Evolutionary conservation across 2,888 invertebrate species (phyloP).

Genomic region (Pseudeuparius sepicola): DNA sequence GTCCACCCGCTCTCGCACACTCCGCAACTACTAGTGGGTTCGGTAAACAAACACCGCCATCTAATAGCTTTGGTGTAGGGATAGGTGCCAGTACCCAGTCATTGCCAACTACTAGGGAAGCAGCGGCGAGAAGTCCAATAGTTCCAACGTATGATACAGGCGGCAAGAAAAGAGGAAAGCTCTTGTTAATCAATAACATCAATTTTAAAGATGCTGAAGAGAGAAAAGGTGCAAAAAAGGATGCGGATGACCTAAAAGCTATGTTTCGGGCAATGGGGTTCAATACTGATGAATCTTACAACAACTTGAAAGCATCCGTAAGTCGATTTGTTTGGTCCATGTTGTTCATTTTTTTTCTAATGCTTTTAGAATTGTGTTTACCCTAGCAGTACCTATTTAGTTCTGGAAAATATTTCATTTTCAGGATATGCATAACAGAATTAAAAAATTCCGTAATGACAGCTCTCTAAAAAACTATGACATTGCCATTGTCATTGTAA

Average conservation of each 20-base stretch:
- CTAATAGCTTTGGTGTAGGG: no score
- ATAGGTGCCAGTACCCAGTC: slow-evolving; percentile 11
- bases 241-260: slow-evolving; percentile 46
- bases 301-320: slow-evolving; percentile 41
- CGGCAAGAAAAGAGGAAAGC: slow-evolving; percentile 29
- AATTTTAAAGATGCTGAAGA: slow-evolving; percentile 28
- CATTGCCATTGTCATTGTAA: slow-evolving; percentile 53
- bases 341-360: no score
- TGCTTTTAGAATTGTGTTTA: background rate
- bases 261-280: slow-evolving; percentile 54
- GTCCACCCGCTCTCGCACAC: no score
- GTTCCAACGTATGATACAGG: slow-evolving; percentile 30
- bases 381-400: background rate
- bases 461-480: slow-evolving; percentile 42
- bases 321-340: no score
- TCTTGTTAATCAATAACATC: slow-evolving; percentile 35
- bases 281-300: slow-evolving; percentile 37
- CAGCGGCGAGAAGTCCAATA: slow-evolving; percentile 9
- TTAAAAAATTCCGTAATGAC: slow-evolving; percentile 38
- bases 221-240: slow-evolving; percentile 50
- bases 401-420: slow-evolving; percentile 14
- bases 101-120: slow-evolving; percentile 7
- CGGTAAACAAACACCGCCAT: no score
- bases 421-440: slow-evolving; percentile 30
- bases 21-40: no score